phyloP scores from a whole-genome alignment of 2,888 invertebrate species.

The Trichogramma evanescens region DNA sequence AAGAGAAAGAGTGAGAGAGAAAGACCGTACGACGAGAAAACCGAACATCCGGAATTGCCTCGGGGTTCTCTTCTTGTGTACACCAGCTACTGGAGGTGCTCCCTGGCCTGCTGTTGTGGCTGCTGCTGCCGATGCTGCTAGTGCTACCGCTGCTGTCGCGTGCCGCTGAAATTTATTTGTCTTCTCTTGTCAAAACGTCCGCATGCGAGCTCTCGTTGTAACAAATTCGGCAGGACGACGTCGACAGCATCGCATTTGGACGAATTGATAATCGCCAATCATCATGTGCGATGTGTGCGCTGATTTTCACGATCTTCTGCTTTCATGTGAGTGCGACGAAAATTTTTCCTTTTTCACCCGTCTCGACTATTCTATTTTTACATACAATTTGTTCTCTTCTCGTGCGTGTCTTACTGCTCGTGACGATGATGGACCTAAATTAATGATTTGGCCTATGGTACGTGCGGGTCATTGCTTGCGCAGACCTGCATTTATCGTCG shows the following conservation, averaged over 20 bases:
- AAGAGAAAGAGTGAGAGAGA: neutral
- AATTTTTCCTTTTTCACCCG: neutral
- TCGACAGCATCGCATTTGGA: too few relatives aligned
- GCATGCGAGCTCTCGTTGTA: too few relatives aligned
- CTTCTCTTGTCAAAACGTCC: too few relatives aligned
- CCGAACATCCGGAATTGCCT: constrained; percentile 18
- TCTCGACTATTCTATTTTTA: neutral
- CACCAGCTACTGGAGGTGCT: neutral
- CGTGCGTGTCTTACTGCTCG: too few relatives aligned
- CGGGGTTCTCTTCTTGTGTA: constrained; percentile 23
- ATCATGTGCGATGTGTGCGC: constrained; percentile 91
- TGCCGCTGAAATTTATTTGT: too few relatives aligned
- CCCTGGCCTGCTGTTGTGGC: constrained; percentile 7
- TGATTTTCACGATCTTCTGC: constrained; percentile 85
- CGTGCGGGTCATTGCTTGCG: too few relatives aligned
- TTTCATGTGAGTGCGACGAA: constrained; percentile 61
- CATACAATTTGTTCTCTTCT: too few relatives aligned
- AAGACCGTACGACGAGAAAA: constrained; percentile 25
- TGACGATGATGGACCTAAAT: too few relatives aligned
- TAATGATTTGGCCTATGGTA: too few relatives aligned
- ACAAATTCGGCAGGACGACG: too few relatives aligned
- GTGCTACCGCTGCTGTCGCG: neutral
- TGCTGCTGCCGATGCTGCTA: neutral
- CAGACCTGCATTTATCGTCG: too few relatives aligned
- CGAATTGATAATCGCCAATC: too few relatives aligned